These are phyloP conservation scores for Apocrypta bakeri DNA, from an alignment of 1,140 invertebrate genomes.

Conservation along the genomic window DNA sequence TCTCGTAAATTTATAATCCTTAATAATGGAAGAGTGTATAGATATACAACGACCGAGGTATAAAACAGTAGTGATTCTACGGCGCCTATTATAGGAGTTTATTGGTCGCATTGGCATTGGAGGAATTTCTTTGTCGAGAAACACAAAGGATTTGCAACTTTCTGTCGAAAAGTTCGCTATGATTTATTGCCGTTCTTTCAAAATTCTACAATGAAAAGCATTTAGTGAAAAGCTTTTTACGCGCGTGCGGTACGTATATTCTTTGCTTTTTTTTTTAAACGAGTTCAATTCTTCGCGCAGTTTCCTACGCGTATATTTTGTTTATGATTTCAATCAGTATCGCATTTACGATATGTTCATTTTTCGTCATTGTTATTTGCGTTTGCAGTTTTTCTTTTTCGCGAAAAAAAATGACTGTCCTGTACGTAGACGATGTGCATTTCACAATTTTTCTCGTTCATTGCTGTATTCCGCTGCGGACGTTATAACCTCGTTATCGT, in stretches of 20 bases:
- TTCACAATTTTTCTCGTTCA: slow-evolving; percentile 45
- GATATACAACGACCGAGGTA: no score
- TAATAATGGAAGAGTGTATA: no score
- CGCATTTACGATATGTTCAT: not conserved
- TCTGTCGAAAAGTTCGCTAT: no score
- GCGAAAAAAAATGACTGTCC: not conserved
- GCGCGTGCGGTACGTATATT: no score
- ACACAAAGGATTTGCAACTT: no score
- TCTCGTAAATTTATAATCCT: no score
- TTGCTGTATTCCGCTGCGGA: slow-evolving; percentile 18
- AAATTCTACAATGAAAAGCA: no score
- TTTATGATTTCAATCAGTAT: no score
- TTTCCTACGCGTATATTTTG: no score
- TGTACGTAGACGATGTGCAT: slow-evolving; percentile 19
- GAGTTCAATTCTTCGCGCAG: not conserved
- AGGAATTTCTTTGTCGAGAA: slow-evolving; percentile 6
- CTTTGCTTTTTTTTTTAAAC: no score
- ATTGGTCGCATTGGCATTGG: not conserved
- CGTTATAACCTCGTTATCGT: slow-evolving; percentile 32
- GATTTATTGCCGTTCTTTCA: no score
- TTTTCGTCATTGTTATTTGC: slow-evolving; percentile 14
- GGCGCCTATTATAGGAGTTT: not conserved
- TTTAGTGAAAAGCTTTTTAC: no score
- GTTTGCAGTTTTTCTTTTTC: slow-evolving; percentile 31
- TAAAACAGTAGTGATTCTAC: slow-evolving; percentile 5